Evolutionary conservation across 2,888 invertebrate genomes (phyloP).

Genomic region (Phrixothrix hirtus): DNA sequence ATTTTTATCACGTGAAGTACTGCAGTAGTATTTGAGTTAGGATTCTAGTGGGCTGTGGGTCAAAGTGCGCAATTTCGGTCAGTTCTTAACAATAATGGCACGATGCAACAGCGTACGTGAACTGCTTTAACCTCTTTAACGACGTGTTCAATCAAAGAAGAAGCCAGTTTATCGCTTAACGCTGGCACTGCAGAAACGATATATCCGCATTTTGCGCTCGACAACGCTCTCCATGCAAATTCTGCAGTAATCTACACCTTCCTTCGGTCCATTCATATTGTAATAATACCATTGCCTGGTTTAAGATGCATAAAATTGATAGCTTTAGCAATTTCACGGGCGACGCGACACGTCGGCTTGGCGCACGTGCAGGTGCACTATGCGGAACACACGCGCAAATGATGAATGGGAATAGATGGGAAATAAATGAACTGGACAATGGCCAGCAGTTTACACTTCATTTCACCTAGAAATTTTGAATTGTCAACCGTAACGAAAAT

Average conservation of each 20-base stretch:
- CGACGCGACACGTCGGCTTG: slow-evolving; percentile 33
- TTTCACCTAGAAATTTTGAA: slow-evolving; percentile 40
- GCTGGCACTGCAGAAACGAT: slow-evolving; percentile 19
- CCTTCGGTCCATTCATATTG: slow-evolving; percentile 45
- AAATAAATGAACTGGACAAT: slow-evolving; percentile 54
- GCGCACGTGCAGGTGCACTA: slow-evolving; percentile 33
- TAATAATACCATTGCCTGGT: slow-evolving; percentile 47
- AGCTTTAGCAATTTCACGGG: slow-evolving; percentile 47
- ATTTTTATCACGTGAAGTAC: slow-evolving; percentile 39
- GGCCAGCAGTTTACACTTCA: slow-evolving; percentile 50
- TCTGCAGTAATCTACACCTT: slow-evolving; percentile 43
- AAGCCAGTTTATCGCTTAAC: slow-evolving; percentile 22
- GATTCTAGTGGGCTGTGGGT: slow-evolving; percentile 11
- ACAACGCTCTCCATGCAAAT: slow-evolving; percentile 41
- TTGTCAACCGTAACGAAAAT: slow-evolving; percentile 17
- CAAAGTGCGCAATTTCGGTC: slow-evolving; percentile 25
- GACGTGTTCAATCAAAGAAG: slow-evolving; percentile 34
- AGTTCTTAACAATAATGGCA: slow-evolving; percentile 25
- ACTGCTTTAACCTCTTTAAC: slow-evolving; percentile 30
- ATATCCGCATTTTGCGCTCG: slow-evolving; percentile 36
- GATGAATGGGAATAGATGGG: slow-evolving; percentile 47
- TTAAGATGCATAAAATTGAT: slow-evolving; percentile 52
- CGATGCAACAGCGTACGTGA: slow-evolving; percentile 25
- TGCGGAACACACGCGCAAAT: slow-evolving; percentile 37
- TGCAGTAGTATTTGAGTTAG: slow-evolving; percentile 14